Evolutionary conservation across 2,113 vertebrate genomes (phyloP), one percentile per base, ranked within the genome.

Genomic region (Hucho hucho): DNA sequence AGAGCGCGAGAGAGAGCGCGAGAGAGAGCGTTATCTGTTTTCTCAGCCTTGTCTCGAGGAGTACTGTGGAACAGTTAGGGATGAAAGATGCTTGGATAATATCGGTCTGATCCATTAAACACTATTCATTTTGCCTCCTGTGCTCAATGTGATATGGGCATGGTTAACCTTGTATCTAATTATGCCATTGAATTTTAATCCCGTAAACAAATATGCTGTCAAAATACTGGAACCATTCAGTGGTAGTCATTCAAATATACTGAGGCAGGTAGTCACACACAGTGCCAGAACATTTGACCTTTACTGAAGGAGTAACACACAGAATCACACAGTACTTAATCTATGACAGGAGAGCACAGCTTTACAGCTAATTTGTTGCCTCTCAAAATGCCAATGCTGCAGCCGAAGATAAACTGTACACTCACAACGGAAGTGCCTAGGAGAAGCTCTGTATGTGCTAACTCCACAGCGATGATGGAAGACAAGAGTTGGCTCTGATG

Each of bases 311-410:
- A 70, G 26, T 70, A 75, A 14, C 5, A 25, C 59, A 69, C 70
- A 79, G 26, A 79, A 77, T 70, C 49, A 75, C 75, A 75, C n/a
- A 59, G 63, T 47, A 63, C 43, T 69, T 79, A 71, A 73, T 26
- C 58, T 74, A 29, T 61, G 71, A 61, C 65, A 58, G 37, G 69
- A 53, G 66, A 32, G 68, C 11, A 74, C 56, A 73, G 49, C 29
- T 69, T 32, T 29, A 72, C 67, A 78, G 69, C 56, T 58, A 67
- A 80, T 84, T 73, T 79, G 71, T 56, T 72, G 14, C 47, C 74
- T 73, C 29, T 77, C n/a, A 59, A 81, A 82, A 81, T 74, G 74
- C 43, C 64, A 78, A 58, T 20, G 12, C 14, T 56, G 65, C 63
- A 61, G 26, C 56, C 66, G 0, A 1, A 81, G 26, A 72, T 47